Percentiles rank a stretch among this genome's conserved stretches.
These are phyloP conservation scores for Allygus modestus DNA, from an alignment of 2,888 invertebrate genomes.

Conservation along the genomic window DNA sequence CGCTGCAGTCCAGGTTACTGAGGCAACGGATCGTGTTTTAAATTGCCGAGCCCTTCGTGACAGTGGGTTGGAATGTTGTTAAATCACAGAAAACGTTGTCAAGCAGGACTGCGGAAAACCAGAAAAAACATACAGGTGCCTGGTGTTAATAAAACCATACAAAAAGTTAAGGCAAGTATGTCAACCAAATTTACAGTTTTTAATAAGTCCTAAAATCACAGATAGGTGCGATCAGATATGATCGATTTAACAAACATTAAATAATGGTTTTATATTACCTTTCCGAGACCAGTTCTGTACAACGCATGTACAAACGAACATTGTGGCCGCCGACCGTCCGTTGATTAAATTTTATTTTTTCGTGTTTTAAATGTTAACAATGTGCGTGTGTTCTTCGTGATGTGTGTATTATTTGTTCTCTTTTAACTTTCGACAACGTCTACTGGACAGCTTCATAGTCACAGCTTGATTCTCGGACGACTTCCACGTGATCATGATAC, in stretches of 20 bases:
- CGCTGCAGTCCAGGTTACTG: neutral
- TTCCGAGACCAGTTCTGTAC: too few species aligned
- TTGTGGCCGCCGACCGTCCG: too few species aligned
- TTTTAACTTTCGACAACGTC: too few species aligned
- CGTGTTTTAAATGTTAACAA: too few species aligned
- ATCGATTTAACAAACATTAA: neutral
- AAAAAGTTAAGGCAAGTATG: neutral
- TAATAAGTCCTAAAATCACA: slow-evolving; percentile 21
- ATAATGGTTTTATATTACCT: too few species aligned
- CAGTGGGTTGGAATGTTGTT: slow-evolving; percentile 20
- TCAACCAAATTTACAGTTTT: slow-evolving; percentile 8
- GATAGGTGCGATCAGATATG: neutral
- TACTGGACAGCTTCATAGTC: too few species aligned
- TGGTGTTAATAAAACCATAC: neutral
- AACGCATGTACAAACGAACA: too few species aligned
- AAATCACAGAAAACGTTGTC: neutral
- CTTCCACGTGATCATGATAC: too few species aligned
- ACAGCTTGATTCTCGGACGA: too few species aligned
- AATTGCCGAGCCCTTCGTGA: slow-evolving; percentile 38
- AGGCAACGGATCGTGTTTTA: neutral
- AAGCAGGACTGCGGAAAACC: neutral
- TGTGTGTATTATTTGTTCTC: too few species aligned
- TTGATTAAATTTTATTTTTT: too few species aligned
- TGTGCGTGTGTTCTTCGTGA: too few species aligned
- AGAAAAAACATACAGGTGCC: slow-evolving; percentile 25